Conservation (phyloP, 2,797 vertebrate species). For the Poeciliopsis infans region DNA sequence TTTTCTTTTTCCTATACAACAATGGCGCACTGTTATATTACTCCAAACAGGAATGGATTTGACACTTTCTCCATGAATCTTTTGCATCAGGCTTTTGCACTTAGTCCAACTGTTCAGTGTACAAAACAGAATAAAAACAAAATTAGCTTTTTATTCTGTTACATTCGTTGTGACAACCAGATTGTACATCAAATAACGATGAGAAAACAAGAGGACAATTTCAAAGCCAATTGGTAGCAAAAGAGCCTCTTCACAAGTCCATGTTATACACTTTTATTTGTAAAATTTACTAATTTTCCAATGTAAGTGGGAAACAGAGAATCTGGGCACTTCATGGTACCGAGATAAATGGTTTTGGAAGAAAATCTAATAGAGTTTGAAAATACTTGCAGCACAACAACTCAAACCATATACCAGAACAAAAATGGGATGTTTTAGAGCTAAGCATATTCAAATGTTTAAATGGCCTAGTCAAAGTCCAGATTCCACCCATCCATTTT, state of each 20-base stretch:
- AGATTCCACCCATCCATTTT: neutral
- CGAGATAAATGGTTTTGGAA: neutral
- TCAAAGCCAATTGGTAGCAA: neutral
- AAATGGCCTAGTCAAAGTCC: neutral
- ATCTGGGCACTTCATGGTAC: neutral
- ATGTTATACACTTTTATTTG: neutral
- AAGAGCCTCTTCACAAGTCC: neutral
- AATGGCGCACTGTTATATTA: conserved; percentile 1
- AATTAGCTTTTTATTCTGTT: neutral
- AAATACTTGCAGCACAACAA: neutral
- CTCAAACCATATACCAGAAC: neutral
- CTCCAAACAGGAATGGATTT: neutral
- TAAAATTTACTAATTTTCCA: neutral
- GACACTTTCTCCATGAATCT: conserved; percentile 16
- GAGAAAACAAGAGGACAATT: neutral
- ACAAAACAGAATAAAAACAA: neutral
- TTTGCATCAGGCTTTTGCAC: conserved; percentile 22
- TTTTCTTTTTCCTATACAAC: conserved; percentile 31
- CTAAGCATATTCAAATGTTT: neutral
- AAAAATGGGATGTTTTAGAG: neutral
- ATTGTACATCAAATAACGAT: neutral
- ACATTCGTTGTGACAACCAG: neutral
- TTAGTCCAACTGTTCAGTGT: neutral
- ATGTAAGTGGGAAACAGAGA: neutral
- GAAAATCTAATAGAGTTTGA: neutral